Evolutionary conservation across 2,797 vertebrate genomes (phyloP), one percentile per base, ranked within the genome.

Genomic region (Sebastolobus altivelis): DNA sequence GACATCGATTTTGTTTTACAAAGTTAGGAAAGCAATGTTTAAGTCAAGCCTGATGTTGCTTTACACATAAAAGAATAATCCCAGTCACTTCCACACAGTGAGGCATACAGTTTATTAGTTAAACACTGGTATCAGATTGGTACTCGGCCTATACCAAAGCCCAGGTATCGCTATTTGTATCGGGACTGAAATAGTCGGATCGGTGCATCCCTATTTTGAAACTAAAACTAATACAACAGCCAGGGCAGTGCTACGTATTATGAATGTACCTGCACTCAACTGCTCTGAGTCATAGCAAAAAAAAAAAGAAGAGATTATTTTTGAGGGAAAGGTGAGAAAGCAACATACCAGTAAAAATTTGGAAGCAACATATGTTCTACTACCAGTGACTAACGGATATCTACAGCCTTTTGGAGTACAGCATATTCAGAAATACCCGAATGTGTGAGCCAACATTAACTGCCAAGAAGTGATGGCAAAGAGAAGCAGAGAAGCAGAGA

Each of bases 391-490:
- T 79, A 77, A 85, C 72, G 4, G 70, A 70, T 72, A 56, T 37
- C 49, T 37, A 67, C 70, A 68, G 52, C 63, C 69, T 87, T 81
- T 75, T 82, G 70, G 65, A 82, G 43, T 22, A 25, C 40, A 59
- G 70, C 79, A 71, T 35, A 83, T 61, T 81, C 31, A 12, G 46
- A 86, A 82, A 82, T 49, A 35, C 55, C 58, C 27, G 35, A 8
- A 61, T 66, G 62, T 83, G 83, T 60, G 61, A 88, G 78, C 79
- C 84, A 88, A 75, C 33, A 82, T 16, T 10, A 62, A 56, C 75
- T 85, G 87, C 80, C 87, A 86, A 87, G 81, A 90, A 75, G 65
- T 22, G 3, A 84, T 33, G 10, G 77, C 75, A 80, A 85, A 78
- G 75, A 38, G 54, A 71, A 77, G 65, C 38, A 69, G 80, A 74